phyloP scores from a whole-genome alignment of 92 coral and sea anemone genomes.

The Palythoa grandiflora region DNA sequence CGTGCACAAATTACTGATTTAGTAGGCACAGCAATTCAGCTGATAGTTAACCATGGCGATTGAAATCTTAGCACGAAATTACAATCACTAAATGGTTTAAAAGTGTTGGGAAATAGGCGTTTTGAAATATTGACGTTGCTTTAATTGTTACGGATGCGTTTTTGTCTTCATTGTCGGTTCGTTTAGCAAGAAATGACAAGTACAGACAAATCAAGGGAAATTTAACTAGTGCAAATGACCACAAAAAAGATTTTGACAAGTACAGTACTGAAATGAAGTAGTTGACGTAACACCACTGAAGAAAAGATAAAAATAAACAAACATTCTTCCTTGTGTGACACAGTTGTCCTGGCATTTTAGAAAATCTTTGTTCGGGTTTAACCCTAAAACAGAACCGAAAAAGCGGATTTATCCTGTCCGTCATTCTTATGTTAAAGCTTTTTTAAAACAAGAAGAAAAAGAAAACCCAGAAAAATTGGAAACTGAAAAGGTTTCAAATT shows the following conservation, averaged over 20 bases:
- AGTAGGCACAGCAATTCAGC: no score
- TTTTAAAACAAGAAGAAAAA: neutral
- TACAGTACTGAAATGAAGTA: neutral
- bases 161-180: neutral
- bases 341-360: slow-evolving; percentile 20
- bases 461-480: neutral
- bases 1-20: neutral
- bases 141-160: neutral
- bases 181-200: neutral
- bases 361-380: neutral
- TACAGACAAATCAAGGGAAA: neutral
- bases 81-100: neutral
- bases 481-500: no score
- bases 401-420: neutral
- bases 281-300: neutral
- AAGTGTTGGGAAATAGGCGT: neutral
- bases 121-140: neutral
- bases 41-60: neutral
- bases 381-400: neutral
- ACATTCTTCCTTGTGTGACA: slow-evolving; percentile 4
- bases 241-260: neutral
- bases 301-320: neutral
- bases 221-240: neutral
- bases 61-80: neutral
- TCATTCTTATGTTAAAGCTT: neutral